Conservation (phyloP, 2,888 invertebrate genomes). For the Meloe dianella region DNA sequence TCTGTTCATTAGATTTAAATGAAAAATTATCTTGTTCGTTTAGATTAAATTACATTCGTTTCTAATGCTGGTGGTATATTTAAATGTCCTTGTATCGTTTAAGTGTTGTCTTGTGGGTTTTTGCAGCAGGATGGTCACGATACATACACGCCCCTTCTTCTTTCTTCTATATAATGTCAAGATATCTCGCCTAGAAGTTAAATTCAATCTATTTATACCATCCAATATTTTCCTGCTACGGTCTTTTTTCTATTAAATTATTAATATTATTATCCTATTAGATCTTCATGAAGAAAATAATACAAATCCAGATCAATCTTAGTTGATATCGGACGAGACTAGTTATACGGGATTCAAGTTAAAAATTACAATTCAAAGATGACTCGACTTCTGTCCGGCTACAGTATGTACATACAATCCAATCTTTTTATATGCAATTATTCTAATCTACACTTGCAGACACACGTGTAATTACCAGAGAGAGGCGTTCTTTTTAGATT, state of each 20-base stretch:
- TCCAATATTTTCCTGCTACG: not conserved
- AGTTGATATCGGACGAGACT: constrained; percentile 17
- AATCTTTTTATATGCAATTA: constrained; percentile 27
- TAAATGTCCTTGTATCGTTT: constrained; percentile 29
- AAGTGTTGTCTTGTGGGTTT: constrained; percentile 24
- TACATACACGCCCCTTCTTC: constrained; percentile 13
- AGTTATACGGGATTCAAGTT: constrained; percentile 18
- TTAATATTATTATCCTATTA: not conserved
- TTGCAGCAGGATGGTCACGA: constrained; percentile 21
- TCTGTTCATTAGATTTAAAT: constrained; percentile 2
- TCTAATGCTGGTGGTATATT: constrained; percentile 29
- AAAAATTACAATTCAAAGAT: constrained; percentile 12
- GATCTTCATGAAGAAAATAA: not conserved
- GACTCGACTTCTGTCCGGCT: constrained; percentile 12
- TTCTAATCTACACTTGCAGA: constrained; percentile 28
- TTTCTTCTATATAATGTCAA: constrained; percentile 14
- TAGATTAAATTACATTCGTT: constrained; percentile 22
- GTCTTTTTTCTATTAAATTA: not conserved
- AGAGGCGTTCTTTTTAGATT: constrained; percentile 9
- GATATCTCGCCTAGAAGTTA: constrained; percentile 20
- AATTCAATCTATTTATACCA: constrained; percentile 10
- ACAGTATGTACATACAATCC: constrained; percentile 10
- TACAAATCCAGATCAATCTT: constrained; percentile 17
- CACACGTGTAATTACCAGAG: constrained; percentile 19
- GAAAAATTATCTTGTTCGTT: constrained; percentile 15